Percentiles rank a stretch among this genome's conserved stretches.
Evolutionary conservation across 2,888 invertebrate species (phyloP).

Genomic region (Digitonthophagus gazella): DNA sequence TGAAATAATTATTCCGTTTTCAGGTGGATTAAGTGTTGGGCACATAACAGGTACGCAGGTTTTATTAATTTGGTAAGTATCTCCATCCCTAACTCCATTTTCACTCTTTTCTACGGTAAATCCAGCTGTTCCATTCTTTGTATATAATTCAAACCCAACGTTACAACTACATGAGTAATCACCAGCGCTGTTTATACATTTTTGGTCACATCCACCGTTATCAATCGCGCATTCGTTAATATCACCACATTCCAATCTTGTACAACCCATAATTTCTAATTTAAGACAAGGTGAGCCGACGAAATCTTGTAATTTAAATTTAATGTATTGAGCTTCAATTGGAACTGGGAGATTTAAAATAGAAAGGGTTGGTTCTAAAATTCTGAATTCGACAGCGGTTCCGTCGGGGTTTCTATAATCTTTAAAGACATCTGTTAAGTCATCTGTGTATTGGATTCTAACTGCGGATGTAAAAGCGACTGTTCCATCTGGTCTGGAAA

Average conservation of each 20-base stretch:
- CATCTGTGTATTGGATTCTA: conserved; percentile 83
- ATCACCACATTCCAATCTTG: conserved; percentile 83
- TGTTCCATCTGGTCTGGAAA: conserved; percentile 76
- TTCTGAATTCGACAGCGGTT: conserved; percentile 88
- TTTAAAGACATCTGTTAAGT: conserved; percentile 83
- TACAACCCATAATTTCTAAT: conserved; percentile 90
- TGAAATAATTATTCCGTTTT: conserved; percentile 80
- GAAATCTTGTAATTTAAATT: conserved; percentile 82
- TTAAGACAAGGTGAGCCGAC: conserved; percentile 86
- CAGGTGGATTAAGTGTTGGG: conserved; percentile 70
- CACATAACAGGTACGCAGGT: conserved; percentile 95
- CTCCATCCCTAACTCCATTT: conserved; percentile 84
- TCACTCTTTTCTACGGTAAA: conserved; percentile 77
- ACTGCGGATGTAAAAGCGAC: conserved; percentile 89
- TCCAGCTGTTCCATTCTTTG: conserved; percentile 86
- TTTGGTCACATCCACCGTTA: conserved; percentile 92
- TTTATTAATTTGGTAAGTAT: conserved; percentile 86
- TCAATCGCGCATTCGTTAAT: conserved; percentile 82
- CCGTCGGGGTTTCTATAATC: conserved; percentile 92
- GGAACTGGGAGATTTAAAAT: conserved; percentile 87
- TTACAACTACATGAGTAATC: conserved; percentile 86
- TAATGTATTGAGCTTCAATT: conserved; percentile 85
- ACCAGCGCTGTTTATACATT: conserved; percentile 88
- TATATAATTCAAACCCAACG: conserved; percentile 87
- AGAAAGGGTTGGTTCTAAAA: conserved; percentile 85